A percentile compares a stretch with the other conserved stretches of the same genome.
phyloP scores from a whole-genome alignment of 2,888 invertebrate species.

The Tipula helvola region DNA sequence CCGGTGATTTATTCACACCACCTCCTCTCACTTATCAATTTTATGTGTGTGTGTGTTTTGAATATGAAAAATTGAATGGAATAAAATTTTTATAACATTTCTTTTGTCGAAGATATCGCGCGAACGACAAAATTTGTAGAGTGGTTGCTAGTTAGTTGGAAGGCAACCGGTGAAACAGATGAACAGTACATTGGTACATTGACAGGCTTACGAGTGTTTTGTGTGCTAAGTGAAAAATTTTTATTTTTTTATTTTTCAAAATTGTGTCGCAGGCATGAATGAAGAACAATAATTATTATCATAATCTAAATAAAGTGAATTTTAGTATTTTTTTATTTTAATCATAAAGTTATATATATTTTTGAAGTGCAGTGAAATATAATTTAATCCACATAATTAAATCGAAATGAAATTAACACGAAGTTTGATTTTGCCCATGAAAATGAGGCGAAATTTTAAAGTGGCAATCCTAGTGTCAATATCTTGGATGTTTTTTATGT shows the following conservation, averaged over 20 bases:
- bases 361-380: neutral
- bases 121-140: neutral
- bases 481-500: constrained; percentile 36
- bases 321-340: neutral
- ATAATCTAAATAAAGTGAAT: neutral
- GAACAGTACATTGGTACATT: neutral
- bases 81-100: neutral
- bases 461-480: constrained; percentile 33
- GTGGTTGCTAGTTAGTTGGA: neutral
- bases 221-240: neutral
- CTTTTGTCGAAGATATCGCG: neutral
- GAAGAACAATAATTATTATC: neutral
- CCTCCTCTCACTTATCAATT: neutral
- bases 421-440: constrained; percentile 13
- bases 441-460: constrained; percentile 34
- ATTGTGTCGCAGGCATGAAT: neutral
- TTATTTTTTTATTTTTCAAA: neutral
- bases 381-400: neutral
- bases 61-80: neutral
- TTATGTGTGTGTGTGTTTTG: neutral
- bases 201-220: neutral
- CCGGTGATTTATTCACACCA: neutral
- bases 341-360: neutral
- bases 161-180: neutral
- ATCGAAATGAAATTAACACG: neutral